Evolutionary conservation across 2,113 vertebrate genomes (phyloP), one percentile per base, ranked within the genome.

Genomic region (Brachyhypopomus gauderio): DNA sequence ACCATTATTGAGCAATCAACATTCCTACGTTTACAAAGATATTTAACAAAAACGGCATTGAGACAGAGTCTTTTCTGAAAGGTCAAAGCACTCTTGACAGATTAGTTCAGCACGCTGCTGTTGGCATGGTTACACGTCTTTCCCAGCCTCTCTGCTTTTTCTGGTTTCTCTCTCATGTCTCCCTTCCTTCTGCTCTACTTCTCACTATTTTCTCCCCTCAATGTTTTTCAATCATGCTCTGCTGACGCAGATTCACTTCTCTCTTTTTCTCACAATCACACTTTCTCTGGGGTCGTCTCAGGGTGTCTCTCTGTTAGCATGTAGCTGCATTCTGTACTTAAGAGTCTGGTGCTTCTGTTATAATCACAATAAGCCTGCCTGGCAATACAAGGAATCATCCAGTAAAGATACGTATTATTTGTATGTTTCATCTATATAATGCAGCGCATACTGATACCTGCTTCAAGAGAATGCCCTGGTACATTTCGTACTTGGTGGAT

Each of bases 101-200:
- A 7, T 38, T 9, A n/a, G 14, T 38, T 34, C 5, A 38, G 34
- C 19, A 19, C n/a, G 30, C 64, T 67, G 64, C 20, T 67, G 64
- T 67, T 67, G 30, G 64, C 64, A 20, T 8, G 1, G 17, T 17
- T 17, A 67, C 64, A 67, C 30, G 8, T 67, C 30, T 76, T 36
- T 22, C 25, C 36, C 7, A 48, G 14, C 14, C 56, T 58, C 27
- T 20, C 30, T 66, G 1, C 4, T 66, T 66, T 38, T 67, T 84
- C 76, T 83, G 76, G 59, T 72, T 82, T 77, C 9, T 34, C 60
- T 19, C 36, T 74, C 27, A 56, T 16, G n/a, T 38, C 34, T 17
- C 75, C 41, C 14, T 16, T 27, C 9, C 7, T 1, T 48, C 19
- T 20, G 52, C 17, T 52, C 17, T 12, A 45, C 16, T 0, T 1